These are phyloP conservation scores for Scaptomyza graminum DNA, from an alignment of 1,140 invertebrate genomes.

Conservation along the genomic window DNA sequence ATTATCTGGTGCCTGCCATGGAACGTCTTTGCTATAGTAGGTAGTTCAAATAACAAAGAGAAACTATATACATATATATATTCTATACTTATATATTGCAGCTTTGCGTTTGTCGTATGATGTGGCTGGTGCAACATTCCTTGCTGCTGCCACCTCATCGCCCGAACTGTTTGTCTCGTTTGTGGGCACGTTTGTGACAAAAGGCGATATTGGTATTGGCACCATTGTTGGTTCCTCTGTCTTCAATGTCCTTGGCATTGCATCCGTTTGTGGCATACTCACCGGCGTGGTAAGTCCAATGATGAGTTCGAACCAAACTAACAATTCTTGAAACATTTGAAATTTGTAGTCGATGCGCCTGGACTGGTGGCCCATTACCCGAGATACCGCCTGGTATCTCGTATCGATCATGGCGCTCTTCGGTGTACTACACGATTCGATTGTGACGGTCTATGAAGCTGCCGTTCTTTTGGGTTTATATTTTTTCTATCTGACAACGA, in stretches of 20 bases:
- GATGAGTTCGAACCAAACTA: too few relatives aligned
- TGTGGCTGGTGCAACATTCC: conserved; percentile 94
- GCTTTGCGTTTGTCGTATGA: conserved; percentile 91
- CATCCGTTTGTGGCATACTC: conserved; percentile 93
- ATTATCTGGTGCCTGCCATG: conserved; percentile 94
- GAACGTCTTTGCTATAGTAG: conserved; percentile 93
- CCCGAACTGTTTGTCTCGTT: conserved; percentile 97
- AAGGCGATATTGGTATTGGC: conserved; percentile 93
- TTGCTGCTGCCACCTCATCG: conserved; percentile 96
- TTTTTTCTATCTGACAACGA: conserved; percentile 1
- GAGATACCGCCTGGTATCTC: conserved; percentile 93
- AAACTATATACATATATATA: not conserved
- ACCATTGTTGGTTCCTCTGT: conserved; percentile 96
- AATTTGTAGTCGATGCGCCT: conserved; percentile 3
- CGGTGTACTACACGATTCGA: conserved; percentile 12
- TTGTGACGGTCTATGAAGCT: conserved; percentile 15
- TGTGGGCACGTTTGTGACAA: conserved; percentile 93
- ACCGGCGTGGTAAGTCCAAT: conserved; percentile 34
- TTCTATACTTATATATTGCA: conserved; percentile 59
- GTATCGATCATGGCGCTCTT: conserved; percentile 25
- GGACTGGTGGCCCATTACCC: conserved; percentile 93
- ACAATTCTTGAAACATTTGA: not conserved
- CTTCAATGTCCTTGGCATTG: conserved; percentile 95
- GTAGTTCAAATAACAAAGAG: conserved; percentile 54
- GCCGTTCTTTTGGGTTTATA: not conserved